Conservation (phyloP, 2,888 invertebrate genomes). For the Trachelus iudaicus region DNA sequence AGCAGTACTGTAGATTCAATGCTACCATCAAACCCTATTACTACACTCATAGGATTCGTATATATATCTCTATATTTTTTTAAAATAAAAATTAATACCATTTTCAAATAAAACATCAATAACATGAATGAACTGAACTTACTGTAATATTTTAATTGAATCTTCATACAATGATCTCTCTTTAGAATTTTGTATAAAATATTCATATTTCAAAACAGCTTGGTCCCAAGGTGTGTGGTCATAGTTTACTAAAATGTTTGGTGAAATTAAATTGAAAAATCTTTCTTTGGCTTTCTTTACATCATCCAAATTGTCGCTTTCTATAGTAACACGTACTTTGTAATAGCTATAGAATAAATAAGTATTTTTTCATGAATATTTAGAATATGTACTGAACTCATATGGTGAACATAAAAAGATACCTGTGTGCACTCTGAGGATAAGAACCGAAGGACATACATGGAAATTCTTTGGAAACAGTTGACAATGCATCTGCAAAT, state of each 20-base stretch:
- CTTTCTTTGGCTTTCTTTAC: conserved; percentile 60
- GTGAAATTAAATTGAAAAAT: conserved; percentile 57
- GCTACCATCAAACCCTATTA: conserved; percentile 43
- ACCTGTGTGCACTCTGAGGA: conserved; percentile 65
- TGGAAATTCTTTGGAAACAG: conserved; percentile 65
- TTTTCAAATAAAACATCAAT: neutral
- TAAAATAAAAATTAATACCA: neutral
- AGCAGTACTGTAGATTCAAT: conserved; percentile 41
- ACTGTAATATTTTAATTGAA: conserved; percentile 33
- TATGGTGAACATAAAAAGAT: neutral
- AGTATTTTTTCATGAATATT: neutral
- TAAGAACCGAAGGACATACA: conserved; percentile 69
- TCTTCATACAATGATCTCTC: conserved; percentile 21
- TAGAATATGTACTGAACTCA: conserved; percentile 2
- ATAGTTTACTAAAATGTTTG: conserved; percentile 43
- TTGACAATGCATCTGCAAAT: conserved; percentile 63
- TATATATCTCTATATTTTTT: conserved; percentile 12
- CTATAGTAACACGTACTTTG: conserved; percentile 68
- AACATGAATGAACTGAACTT: conserved; percentile 11
- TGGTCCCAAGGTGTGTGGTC: conserved; percentile 33
- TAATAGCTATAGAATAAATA: conserved; percentile 59
- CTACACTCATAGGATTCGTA: conserved; percentile 28
- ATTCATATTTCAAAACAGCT: conserved; percentile 33
- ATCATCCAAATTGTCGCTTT: conserved; percentile 61
- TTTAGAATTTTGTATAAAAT: conserved; percentile 23